Conservation (phyloP, 2,888 invertebrate genomes). For the Brachyopa scutellaris region DNA sequence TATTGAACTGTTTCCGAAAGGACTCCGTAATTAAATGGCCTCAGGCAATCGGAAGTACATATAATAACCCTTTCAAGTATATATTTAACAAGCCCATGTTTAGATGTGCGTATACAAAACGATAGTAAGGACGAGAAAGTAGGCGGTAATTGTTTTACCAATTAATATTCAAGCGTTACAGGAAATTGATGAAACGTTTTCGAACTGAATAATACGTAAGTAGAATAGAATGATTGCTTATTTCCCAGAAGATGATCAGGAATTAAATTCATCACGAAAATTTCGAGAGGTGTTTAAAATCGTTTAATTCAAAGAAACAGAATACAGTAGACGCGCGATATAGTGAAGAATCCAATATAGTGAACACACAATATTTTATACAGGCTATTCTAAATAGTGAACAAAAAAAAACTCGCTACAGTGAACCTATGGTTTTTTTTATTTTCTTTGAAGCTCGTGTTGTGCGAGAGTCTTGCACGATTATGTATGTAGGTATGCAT, state of each 20-base stretch:
- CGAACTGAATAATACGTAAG: neutral
- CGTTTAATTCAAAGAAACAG: too few relatives aligned
- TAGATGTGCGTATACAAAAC: neutral
- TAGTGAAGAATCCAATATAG: too few relatives aligned
- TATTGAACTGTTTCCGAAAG: conserved; percentile 34
- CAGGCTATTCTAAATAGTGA: too few relatives aligned
- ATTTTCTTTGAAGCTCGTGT: too few relatives aligned
- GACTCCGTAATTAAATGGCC: conserved; percentile 33
- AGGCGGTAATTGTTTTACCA: neutral
- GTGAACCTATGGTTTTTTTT: too few relatives aligned
- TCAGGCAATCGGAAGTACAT: conserved; percentile 19
- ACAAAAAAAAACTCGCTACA: too few relatives aligned
- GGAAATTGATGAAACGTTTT: neutral
- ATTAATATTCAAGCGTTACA: neutral
- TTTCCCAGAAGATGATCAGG: neutral
- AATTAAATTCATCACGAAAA: neutral
- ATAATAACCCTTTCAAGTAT: conserved; percentile 24
- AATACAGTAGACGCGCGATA: too few relatives aligned
- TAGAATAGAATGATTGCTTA: neutral
- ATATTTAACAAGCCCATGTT: conserved; percentile 6
- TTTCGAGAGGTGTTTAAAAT: neutral
- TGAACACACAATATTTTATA: too few relatives aligned
- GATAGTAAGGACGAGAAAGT: neutral
- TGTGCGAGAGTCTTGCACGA: too few relatives aligned
- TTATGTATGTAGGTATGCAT: too few relatives aligned